Conservation (phyloP, 2,113 vertebrate species). For the Oenanthe oenanthe region DNA sequence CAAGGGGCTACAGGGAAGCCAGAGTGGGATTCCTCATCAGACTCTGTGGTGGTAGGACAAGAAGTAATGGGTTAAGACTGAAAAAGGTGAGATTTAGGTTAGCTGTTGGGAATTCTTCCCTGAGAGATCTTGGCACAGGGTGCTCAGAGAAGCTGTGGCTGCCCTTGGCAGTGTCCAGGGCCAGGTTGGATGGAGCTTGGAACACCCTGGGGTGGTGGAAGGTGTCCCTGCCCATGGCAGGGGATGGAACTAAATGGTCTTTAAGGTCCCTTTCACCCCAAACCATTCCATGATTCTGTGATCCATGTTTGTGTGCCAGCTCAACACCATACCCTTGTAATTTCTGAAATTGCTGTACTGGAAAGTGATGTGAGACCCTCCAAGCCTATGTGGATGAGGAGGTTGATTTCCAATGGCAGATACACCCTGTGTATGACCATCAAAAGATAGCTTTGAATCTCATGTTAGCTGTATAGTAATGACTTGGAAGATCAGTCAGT, state of each 20-base stretch:
- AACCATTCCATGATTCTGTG: not conserved
- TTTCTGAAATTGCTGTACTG: not conserved
- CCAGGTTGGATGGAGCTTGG: accelerated
- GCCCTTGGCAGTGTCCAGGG: not conserved
- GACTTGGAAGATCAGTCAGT: not conserved
- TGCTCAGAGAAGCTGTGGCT: not conserved
- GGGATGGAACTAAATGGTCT: not conserved
- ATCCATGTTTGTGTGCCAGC: not conserved
- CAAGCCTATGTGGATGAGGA: not conserved
- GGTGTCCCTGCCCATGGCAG: not conserved
- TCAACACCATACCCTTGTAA: not conserved
- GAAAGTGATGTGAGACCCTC: not conserved
- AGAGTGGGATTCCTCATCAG: not conserved
- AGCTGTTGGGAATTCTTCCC: not conserved
- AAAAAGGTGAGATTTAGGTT: not conserved
- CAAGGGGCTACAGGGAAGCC: not conserved
- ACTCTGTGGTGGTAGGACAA: not conserved
- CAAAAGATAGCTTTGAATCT: not conserved
- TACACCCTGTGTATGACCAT: not conserved
- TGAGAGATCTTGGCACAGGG: not conserved
- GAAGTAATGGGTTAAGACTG: not conserved
- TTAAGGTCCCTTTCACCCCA: not conserved
- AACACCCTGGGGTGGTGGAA: accelerated
- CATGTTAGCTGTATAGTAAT: not conserved
- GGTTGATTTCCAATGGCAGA: not conserved